Evolutionary conservation across 2,113 vertebrate genomes (phyloP).

Genomic region (Scytalopus superciliaris): DNA sequence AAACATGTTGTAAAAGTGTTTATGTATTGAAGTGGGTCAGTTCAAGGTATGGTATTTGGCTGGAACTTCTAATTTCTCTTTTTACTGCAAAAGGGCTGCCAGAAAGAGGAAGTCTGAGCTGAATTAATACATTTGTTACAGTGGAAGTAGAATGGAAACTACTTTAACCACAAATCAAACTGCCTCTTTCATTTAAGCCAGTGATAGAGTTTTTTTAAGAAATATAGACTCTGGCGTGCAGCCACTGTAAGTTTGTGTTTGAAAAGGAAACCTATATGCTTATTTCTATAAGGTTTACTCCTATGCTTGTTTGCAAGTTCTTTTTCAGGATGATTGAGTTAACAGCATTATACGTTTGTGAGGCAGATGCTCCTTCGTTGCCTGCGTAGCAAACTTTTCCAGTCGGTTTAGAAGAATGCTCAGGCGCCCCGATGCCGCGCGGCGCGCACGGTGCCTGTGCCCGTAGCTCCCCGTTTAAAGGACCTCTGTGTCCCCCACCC

Average conservation of each 20-base stretch:
- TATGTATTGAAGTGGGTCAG: slow-evolving; percentile 88
- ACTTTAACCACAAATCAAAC: slow-evolving; percentile 84
- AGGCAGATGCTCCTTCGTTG: slow-evolving; percentile 36
- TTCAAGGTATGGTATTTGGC: slow-evolving; percentile 88
- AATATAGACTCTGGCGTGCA: slow-evolving; percentile 77
- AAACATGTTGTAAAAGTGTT: slow-evolving; percentile 89
- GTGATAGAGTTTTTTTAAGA: slow-evolving; percentile 83
- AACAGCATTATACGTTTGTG: slow-evolving; percentile 15
- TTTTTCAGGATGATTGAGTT: slow-evolving; percentile 34
- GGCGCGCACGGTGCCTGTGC: neutral
- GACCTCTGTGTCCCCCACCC: slow-evolving; percentile 59
- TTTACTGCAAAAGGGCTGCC: slow-evolving; percentile 82
- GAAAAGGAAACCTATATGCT: slow-evolving; percentile 76
- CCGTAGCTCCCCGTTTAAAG: slow-evolving; percentile 39
- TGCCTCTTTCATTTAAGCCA: slow-evolving; percentile 84
- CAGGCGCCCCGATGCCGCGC: neutral
- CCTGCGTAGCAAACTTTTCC: neutral
- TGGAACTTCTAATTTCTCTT: slow-evolving; percentile 85
- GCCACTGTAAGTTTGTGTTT: slow-evolving; percentile 78
- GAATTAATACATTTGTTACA: slow-evolving; percentile 89
- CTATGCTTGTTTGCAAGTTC: slow-evolving; percentile 69
- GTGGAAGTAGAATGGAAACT: slow-evolving; percentile 86
- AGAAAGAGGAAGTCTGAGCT: slow-evolving; percentile 85
- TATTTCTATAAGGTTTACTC: slow-evolving; percentile 78
- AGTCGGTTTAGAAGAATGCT: neutral